Base-by-base conservation (phyloP, 2,113 vertebrate genomes). In the Actenoides lindsayi region DNA sequence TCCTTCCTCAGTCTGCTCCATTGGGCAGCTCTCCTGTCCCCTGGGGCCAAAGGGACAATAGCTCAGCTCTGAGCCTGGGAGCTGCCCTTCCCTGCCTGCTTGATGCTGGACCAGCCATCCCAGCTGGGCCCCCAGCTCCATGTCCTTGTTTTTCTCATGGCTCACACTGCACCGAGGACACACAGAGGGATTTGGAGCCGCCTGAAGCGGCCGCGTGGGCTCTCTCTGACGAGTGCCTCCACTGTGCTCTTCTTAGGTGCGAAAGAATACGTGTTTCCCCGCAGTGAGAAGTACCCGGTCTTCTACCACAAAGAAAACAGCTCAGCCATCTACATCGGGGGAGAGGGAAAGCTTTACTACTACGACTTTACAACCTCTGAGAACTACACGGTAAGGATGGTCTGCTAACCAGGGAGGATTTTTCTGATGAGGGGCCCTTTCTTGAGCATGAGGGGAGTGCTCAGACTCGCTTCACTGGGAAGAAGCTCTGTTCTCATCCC, bases 291-390 rank as follows among this genome's bases (percentile, higher is more conserved):
- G 3, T 97, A 98, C 84, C 95, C 97, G 0, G 97, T 98, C 64
- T 98, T 98, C 60, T 98, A 98, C 50, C 98, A 98, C 3, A 63
- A 96, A 74, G 90, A 96, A 3, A 97, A 97, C 76, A 94, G 90
- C 80, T 83, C 97, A 9, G 95, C 94, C 3, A 76, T 98, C 37
- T 97, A 94, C 25, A 7, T 98, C 1, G 98, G 98, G 4, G 98
- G 97, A 27, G 96, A 97, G 20, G 94, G 95, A 20, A 97, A 60
- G 74, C 96, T 98, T 82, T 98, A 98, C 64, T 85, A 71, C 88
- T 91, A 98, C 1, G 53, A 97, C 95, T 98, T 98, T 24, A 51
- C 83, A 1, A 91, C 76, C 30, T 7, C 2, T 1, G 71, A 83
- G 46, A 84, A 21, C 82, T 70, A 93, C 59, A 39, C 6, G 75